Evolutionary conservation across 92 coral and sea anemone genomes (phyloP).

Genomic region (Parazoanthus atlanticus): DNA sequence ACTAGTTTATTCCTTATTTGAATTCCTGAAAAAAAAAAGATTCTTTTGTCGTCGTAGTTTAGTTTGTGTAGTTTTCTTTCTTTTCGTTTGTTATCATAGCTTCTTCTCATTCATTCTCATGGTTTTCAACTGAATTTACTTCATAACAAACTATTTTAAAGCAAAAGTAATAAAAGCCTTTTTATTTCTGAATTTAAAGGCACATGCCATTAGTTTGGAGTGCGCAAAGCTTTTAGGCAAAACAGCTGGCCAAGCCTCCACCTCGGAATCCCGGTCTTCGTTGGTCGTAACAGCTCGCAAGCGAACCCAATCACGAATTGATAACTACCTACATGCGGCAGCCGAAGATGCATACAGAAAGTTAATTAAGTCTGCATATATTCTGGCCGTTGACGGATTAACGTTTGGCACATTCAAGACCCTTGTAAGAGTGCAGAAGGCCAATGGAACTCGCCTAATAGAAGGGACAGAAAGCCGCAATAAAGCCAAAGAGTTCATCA

Average conservation of each 20-base stretch:
- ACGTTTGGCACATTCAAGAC: neutral
- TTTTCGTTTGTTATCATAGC: too few relatives aligned
- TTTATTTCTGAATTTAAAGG: neutral
- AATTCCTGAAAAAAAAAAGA: too few relatives aligned
- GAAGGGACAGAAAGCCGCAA: conserved; percentile 35
- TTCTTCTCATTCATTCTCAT: neutral
- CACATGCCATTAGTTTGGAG: conserved; percentile 3
- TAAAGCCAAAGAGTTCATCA: conserved; percentile 47
- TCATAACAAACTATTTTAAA: neutral
- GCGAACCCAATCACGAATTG: neutral
- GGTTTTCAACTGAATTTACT: neutral
- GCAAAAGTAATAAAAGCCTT: neutral
- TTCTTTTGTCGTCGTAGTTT: too few relatives aligned
- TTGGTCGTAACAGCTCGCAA: neutral
- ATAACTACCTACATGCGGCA: neutral
- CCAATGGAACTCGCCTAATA: conserved; percentile 43
- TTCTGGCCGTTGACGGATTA: conserved; percentile 1
- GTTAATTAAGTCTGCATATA: neutral
- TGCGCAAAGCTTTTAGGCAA: neutral
- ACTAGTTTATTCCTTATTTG: too few relatives aligned
- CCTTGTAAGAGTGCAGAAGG: conserved; percentile 32
- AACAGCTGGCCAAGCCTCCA: neutral
- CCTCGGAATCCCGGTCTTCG: neutral
- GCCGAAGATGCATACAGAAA: conserved; percentile 6
- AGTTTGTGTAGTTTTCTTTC: too few relatives aligned